Conservation (phyloP, 2,888 invertebrate species). For the Torymus auratus region DNA sequence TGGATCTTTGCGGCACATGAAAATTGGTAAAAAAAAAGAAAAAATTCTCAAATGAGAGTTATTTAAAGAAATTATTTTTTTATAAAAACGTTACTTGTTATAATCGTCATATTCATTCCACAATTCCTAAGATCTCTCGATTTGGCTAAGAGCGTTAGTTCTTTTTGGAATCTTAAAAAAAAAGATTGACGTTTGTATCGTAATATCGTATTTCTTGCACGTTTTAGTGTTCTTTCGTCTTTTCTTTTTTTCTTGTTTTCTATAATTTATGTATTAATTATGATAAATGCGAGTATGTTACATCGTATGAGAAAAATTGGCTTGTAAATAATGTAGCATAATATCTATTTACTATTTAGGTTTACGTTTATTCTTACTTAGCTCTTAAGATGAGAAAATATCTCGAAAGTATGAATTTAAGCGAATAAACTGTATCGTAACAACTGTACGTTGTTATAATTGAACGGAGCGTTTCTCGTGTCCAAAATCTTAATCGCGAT, state of each 20-base stretch:
- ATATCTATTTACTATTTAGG: slow-evolving; percentile 63
- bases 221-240: slow-evolving; percentile 53
- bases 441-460: slow-evolving; percentile 39
- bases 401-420: slow-evolving; percentile 54
- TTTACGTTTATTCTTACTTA: slow-evolving; percentile 59
- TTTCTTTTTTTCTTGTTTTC: slow-evolving; percentile 42
- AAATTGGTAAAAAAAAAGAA: slow-evolving; percentile 6
- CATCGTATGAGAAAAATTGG: slow-evolving; percentile 29
- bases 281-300: slow-evolving; percentile 14
- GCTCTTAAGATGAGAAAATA: slow-evolving; percentile 42
- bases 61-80: slow-evolving; percentile 32
- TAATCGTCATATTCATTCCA: slow-evolving; percentile 56
- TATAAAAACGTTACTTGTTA: slow-evolving; percentile 36
- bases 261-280: slow-evolving; percentile 50
- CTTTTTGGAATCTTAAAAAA: slow-evolving; percentile 35
- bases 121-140: slow-evolving; percentile 49
- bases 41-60: neutral
- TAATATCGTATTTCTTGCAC: slow-evolving; percentile 46
- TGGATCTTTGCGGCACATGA: no score
- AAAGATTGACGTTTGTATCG: slow-evolving; percentile 47
- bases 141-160: slow-evolving; percentile 42
- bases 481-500: slow-evolving; percentile 49
- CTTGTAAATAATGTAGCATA: slow-evolving; percentile 69
- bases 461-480: slow-evolving; percentile 36
- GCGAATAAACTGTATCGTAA: slow-evolving; percentile 24